These are phyloP conservation scores for Chloromyia formosa DNA, from an alignment of 2,888 invertebrate species.

Conservation along the genomic window DNA sequence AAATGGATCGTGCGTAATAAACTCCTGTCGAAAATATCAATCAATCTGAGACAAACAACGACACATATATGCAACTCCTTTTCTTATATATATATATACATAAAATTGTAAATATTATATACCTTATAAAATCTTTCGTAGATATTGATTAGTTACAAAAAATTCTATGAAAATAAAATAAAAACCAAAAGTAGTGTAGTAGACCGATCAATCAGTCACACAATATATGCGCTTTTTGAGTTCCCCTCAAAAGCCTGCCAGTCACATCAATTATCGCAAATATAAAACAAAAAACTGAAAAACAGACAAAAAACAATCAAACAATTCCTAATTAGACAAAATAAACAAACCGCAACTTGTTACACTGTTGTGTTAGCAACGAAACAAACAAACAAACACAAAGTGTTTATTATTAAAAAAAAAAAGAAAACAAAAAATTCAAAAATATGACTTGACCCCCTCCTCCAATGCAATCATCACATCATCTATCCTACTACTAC, in stretches of 20 bases:
- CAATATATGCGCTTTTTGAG: too few relatives aligned
- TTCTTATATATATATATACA: too few relatives aligned
- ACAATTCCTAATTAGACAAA: neutral
- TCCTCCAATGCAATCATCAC: constrained; percentile 33
- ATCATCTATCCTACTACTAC: constrained; percentile 37
- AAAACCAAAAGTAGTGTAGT: constrained; percentile 18
- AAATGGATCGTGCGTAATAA: too few relatives aligned
- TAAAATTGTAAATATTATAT: constrained; percentile 8
- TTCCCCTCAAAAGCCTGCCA: too few relatives aligned
- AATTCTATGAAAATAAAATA: constrained; percentile 3
- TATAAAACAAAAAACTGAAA: neutral
- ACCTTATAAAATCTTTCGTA: constrained; percentile 30
- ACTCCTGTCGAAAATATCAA: too few relatives aligned
- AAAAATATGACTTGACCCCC: constrained; percentile 28
- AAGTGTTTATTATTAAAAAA: neutral
- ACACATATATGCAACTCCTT: too few relatives aligned
- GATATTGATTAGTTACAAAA: constrained; percentile 40
- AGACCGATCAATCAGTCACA: too few relatives aligned
- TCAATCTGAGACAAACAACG: too few relatives aligned
- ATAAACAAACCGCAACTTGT: neutral
- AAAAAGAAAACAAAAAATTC: constrained; percentile 35
- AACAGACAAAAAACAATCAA: neutral
- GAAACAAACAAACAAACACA: neutral
- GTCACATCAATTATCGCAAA: too few relatives aligned
- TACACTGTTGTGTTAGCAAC: too few relatives aligned